phyloP scores from a whole-genome alignment of 35 echinoderm and acorn worm species.

The Apostichopus japonicus region DNA sequence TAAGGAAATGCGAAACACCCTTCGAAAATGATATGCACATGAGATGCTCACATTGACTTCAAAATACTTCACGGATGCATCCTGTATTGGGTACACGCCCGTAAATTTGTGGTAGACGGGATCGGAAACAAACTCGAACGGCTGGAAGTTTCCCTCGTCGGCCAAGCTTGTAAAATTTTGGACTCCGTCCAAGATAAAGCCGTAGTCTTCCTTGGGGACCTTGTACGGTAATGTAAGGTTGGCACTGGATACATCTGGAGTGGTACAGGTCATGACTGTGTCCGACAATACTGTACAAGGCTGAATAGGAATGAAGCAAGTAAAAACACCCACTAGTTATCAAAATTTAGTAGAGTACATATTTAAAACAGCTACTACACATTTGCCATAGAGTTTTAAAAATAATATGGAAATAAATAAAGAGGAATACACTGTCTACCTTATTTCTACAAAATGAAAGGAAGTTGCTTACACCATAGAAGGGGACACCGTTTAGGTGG shows the following conservation, averaged over 20 bases:
- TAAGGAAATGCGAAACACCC: no score
- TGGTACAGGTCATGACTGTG: conserved; percentile 54
- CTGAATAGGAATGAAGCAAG: conserved; percentile 24
- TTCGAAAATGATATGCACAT: not conserved
- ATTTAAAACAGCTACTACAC: no score
- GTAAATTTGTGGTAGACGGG: conserved; percentile 72
- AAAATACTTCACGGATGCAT: conserved; percentile 30
- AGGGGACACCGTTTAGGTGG: not conserved
- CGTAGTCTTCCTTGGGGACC: conserved; percentile 60
- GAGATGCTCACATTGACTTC: conserved; percentile 34
- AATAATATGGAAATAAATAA: no score
- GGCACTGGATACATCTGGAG: conserved; percentile 66
- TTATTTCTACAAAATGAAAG: no score
- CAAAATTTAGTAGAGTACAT: no score
- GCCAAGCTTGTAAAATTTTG: conserved; percentile 63
- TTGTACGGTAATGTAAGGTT: conserved; percentile 36
- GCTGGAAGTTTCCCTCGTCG: conserved; percentile 50
- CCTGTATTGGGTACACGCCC: conserved; percentile 11
- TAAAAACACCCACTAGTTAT: not conserved
- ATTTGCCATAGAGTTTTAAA: no score
- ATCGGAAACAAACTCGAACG: conserved; percentile 57
- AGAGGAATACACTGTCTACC: no score
- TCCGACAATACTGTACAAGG: conserved; percentile 17
- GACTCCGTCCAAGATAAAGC: conserved; percentile 79
- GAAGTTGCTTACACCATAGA: conserved; percentile 2